These are phyloP conservation scores for Tympanuchus pallidicinctus DNA, from an alignment of 2,113 vertebrate genomes.

Conservation along the genomic window DNA sequence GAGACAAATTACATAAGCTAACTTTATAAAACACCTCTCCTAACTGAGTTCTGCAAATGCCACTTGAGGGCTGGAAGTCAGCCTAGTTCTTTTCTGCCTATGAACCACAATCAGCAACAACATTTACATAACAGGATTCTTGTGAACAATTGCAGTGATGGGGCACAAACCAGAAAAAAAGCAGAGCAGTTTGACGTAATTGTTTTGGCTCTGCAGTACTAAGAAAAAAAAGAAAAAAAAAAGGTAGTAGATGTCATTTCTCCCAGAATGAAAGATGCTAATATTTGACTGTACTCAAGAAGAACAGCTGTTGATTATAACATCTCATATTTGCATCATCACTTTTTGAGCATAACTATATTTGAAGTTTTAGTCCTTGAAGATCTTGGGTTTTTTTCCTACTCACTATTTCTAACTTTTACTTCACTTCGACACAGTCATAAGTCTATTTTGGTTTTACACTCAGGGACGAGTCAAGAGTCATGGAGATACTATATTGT, in stretches of 20 bases:
- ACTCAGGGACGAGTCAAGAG: slow-evolving; percentile 11
- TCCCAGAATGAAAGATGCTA: not conserved
- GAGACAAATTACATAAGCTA: not conserved
- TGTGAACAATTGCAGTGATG: slow-evolving; percentile 9
- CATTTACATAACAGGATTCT: not conserved
- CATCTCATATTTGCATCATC: not conserved
- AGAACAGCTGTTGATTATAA: not conserved
- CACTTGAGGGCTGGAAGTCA: slow-evolving; percentile 28
- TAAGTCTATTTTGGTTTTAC: slow-evolving; percentile 34
- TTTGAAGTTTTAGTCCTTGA: slow-evolving; percentile 3
- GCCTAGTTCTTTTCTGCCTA: slow-evolving; percentile 14
- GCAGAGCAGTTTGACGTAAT: not conserved
- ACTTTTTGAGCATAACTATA: not conserved
- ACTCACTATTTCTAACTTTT: not conserved
- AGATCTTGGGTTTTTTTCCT: not conserved
- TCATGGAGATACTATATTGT: not conserved
- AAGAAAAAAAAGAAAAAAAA: not conserved
- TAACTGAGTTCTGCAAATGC: not conserved
- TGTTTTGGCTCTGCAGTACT: not conserved
- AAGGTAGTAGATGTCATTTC: not conserved
- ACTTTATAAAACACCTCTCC: slow-evolving; percentile 14
- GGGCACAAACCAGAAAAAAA: slow-evolving; percentile 11
- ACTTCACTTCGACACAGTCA: not conserved
- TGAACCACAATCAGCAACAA: slow-evolving; percentile 38
- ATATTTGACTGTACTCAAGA: not conserved